Conservation (phyloP, 2,113 vertebrate genomes). For the Nymphicus hollandicus region DNA sequence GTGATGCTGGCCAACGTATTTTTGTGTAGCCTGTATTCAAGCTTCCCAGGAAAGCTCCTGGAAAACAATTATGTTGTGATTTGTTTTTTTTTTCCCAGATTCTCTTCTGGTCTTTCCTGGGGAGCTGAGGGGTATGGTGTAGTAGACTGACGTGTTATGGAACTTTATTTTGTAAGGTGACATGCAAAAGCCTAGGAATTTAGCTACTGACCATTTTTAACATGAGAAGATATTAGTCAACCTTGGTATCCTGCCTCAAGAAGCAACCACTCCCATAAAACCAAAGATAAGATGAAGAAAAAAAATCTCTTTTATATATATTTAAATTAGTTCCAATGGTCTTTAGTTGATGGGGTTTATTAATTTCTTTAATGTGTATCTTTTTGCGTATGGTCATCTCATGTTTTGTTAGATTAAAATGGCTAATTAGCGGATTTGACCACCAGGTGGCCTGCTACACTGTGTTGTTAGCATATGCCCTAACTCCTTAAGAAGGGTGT, state of each 20-base stretch:
- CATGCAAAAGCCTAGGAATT: background rate
- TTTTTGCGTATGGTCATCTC: background rate
- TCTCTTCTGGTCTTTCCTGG: background rate
- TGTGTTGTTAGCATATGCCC: slow-evolving; percentile 33
- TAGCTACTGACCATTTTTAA: background rate
- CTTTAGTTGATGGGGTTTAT: background rate
- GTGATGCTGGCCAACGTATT: background rate
- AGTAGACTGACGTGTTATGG: background rate
- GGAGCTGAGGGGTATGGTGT: background rate
- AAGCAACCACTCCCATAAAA: background rate
- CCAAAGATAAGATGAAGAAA: background rate
- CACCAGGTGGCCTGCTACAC: slow-evolving; percentile 77
- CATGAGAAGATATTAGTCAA: background rate
- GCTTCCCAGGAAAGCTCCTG: background rate
- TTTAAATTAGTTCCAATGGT: background rate
- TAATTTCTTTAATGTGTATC: background rate
- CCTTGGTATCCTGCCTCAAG: background rate
- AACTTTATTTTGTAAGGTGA: background rate
- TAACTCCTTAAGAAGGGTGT: background rate
- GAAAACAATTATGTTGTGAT: background rate
- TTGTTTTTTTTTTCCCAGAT: background rate
- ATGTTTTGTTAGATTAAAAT: background rate
- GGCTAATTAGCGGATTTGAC: slow-evolving; percentile 64
- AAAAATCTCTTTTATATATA: background rate
- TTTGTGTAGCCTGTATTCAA: background rate